A percentile compares a stretch with the other conserved stretches of the same genome.
Conservation (phyloP, 2,797 vertebrate species). For the Crax fasciolata region DNA sequence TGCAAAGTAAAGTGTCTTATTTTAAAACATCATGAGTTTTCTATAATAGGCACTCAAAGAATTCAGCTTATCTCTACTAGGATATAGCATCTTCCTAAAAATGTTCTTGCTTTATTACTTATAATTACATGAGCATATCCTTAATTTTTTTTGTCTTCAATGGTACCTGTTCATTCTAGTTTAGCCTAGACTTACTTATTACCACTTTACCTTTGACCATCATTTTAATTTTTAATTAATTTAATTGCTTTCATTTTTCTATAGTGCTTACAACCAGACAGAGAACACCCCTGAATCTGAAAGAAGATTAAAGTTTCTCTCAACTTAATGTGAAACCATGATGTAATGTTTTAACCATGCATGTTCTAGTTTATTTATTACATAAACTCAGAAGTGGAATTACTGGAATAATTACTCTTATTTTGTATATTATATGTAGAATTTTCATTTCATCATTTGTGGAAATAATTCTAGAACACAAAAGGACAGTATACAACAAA, state of each 20-base stretch:
- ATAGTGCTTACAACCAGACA: background rate
- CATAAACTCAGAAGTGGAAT: background rate
- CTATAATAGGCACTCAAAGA: background rate
- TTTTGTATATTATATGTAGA: background rate
- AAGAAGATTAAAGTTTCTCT: background rate
- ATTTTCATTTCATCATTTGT: background rate
- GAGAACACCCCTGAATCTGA: background rate
- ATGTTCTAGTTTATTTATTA: background rate
- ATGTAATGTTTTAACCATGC: background rate
- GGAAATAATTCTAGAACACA: slow-evolving; percentile 6
- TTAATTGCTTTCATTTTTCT: background rate
- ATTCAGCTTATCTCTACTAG: background rate
- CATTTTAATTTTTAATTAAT: background rate
- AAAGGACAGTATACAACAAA: background rate
- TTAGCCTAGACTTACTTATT: background rate
- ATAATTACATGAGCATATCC: background rate
- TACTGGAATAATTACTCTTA: background rate
- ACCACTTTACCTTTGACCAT: background rate
- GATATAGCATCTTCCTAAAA: background rate
- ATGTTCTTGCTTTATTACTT: background rate
- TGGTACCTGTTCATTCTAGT: rapidly evolving
- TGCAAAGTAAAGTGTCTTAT: background rate
- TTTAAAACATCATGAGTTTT: background rate
- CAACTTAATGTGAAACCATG: background rate
- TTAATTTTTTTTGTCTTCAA: background rate